These are phyloP conservation scores for Homarus gammarus DNA, from an alignment of 2,888 invertebrate genomes.

Conservation along the genomic window DNA sequence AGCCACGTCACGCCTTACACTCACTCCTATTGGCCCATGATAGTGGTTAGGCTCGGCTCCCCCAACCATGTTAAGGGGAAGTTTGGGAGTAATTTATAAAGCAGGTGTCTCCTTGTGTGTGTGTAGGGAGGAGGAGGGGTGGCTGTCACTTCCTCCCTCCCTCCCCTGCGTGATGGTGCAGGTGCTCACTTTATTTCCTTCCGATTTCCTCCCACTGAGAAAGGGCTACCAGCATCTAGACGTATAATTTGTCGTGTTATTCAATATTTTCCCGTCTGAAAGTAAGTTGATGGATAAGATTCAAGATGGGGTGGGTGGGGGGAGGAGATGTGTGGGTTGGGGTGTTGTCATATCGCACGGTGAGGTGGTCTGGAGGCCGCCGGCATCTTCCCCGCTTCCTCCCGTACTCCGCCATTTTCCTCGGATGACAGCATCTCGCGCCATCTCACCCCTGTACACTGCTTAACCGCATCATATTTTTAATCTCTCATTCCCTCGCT, in stretches of 20 bases:
- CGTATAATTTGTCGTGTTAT: too few relatives aligned
- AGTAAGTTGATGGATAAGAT: not conserved
- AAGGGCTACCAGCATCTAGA: too few relatives aligned
- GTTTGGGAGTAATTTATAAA: not conserved
- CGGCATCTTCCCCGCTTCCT: constrained; percentile 47
- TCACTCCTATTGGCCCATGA: not conserved
- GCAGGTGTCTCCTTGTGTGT: not conserved
- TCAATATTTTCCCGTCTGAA: too few relatives aligned
- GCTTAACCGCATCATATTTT: constrained; percentile 28
- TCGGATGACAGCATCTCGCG: constrained; percentile 54
- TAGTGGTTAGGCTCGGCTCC: not conserved
- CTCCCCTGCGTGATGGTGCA: not conserved
- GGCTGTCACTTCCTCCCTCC: not conserved
- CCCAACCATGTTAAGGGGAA: not conserved
- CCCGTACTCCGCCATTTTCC: constrained; percentile 66
- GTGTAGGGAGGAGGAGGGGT: too few relatives aligned
- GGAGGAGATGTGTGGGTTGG: not conserved
- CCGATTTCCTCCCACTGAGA: not conserved
- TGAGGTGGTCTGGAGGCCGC: constrained; percentile 32
- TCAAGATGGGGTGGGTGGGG: not conserved
- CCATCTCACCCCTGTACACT: constrained; percentile 35
- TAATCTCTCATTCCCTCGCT: not conserved
- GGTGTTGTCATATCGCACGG: constrained; percentile 27
- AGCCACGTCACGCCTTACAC: not conserved
- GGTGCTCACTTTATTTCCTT: not conserved